Base-by-base conservation (phyloP, 2,888 invertebrate genomes). In the Neria commutata region DNA sequence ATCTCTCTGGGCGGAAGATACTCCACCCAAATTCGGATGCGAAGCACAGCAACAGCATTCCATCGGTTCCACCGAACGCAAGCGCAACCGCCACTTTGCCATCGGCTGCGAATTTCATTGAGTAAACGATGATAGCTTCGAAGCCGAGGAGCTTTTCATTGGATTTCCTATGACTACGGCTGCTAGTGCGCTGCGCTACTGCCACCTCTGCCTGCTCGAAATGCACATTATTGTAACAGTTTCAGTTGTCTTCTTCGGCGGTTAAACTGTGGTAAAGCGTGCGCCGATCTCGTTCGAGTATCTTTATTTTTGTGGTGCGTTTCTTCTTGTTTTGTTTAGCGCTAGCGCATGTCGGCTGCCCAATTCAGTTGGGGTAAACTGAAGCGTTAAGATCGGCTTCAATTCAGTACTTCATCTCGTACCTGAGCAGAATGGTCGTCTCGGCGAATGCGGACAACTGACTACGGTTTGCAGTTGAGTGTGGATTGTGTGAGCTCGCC, bases 21-120 rank as follows among this genome's bases (percentile, higher is more conserved):
- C 77, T 77, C 77, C 77, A 77, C 77, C 77, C 77, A 78, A 76
- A 75, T 75, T 76, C 74, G 75, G 76, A 73, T 77, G 74, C 72
- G 71, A 63, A 67, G 60, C 56, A 54, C 53, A 63, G 61, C 68
- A 64, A 71, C 73, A 74, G 76, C 74, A 74, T 74, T 74, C 64
- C 64, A 71, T 70, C 48, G 53, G 60, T 53, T 50, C 49, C 55
- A 62, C 46, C 62, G 50, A 17, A 25, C 56, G 54, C 59, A 58
- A 60, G 61, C 42, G 64, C 66, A 50, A 51, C 54, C 29, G 19
- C 46, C 52, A 26, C 55, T 25, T 24, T 42, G 54, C n/a, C 6
- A 45, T 17, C 17, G 46, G 23, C 54, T 23, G 42, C 58, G 26
- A 60, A 64, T 73, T 74, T 75, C 75, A 75, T 75, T 75, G 73